A percentile compares a stretch with the other conserved stretches of the same genome.
Evolutionary conservation across 1,140 invertebrate species (phyloP).

Genomic region (Penaeus vannamei): DNA sequence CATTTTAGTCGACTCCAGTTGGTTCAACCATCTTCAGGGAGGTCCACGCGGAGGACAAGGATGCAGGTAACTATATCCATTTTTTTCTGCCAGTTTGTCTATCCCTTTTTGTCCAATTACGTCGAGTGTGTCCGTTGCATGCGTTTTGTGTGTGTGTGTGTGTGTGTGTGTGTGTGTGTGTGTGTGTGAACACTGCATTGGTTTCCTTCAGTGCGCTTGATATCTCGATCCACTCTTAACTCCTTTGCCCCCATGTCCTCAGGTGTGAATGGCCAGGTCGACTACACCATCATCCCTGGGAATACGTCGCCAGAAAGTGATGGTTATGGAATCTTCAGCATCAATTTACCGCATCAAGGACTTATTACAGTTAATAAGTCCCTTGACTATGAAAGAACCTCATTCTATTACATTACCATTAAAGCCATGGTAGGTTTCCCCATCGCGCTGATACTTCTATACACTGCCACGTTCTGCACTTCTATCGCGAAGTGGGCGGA

Average conservation of each 20-base stretch:
- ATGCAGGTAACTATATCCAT: slow-evolving; percentile 71
- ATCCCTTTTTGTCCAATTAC: not conserved
- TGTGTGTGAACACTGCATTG: not conserved
- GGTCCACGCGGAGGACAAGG: slow-evolving; percentile 86
- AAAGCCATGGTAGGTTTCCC: slow-evolving; percentile 85
- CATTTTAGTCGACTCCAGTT: slow-evolving; percentile 79
- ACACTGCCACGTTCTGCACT: no score
- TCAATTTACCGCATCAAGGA: slow-evolving; percentile 90
- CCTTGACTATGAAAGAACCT: slow-evolving; percentile 90
- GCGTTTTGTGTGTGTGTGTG: no score
- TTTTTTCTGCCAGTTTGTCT: not conserved
- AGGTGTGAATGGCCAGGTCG: slow-evolving; percentile 59
- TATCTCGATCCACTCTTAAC: not conserved
- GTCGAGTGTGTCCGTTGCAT: no score
- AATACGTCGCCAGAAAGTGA: slow-evolving; percentile 78
- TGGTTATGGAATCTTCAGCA: slow-evolving; percentile 86
- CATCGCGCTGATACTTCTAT: no score
- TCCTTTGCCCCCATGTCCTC: not conserved
- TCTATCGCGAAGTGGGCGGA: no score
- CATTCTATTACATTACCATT: slow-evolving; percentile 89
- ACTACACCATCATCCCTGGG: slow-evolving; percentile 73
- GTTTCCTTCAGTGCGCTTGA: not conserved
- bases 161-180: no score
- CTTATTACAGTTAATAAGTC: slow-evolving; percentile 90
- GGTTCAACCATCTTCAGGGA: slow-evolving; percentile 89